Evolutionary conservation across 2,797 vertebrate genomes (phyloP).

Genomic region (Aythya fuligula): DNA sequence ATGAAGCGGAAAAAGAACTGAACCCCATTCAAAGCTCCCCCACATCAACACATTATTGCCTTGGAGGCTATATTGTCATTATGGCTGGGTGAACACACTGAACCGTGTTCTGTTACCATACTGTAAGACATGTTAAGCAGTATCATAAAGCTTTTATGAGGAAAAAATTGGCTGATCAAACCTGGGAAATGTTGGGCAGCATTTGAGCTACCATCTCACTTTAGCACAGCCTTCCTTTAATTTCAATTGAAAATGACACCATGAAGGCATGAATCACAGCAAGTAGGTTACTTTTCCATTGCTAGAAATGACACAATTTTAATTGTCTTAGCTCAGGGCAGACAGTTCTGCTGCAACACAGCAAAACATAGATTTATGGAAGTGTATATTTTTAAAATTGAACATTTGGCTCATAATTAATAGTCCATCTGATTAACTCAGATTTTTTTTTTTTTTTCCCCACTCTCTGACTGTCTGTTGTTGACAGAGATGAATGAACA

Average conservation of each 20-base stretch:
- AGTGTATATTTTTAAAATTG: background rate
- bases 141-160: background rate
- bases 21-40: background rate
- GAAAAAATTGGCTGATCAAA: background rate
- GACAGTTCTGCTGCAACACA: background rate
- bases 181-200: rapidly evolving
- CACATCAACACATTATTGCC: rapidly evolving
- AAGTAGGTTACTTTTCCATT: background rate
- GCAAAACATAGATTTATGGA: background rate
- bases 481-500: background rate
- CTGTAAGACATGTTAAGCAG: background rate
- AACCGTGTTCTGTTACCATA: background rate
- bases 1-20: background rate
- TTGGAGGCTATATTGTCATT: background rate
- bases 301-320: background rate
- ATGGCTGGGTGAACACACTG: rapidly evolving
- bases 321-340: background rate
- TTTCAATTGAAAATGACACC: background rate
- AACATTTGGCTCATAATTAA: background rate
- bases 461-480: background rate
- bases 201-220: background rate
- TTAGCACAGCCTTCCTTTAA: background rate
- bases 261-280: background rate
- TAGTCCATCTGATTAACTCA: background rate
- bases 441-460: background rate